A percentile compares a stretch with the other conserved stretches of the same genome.
Conservation (phyloP, 2,797 vertebrate genomes). For the Vireo griseus region DNA sequence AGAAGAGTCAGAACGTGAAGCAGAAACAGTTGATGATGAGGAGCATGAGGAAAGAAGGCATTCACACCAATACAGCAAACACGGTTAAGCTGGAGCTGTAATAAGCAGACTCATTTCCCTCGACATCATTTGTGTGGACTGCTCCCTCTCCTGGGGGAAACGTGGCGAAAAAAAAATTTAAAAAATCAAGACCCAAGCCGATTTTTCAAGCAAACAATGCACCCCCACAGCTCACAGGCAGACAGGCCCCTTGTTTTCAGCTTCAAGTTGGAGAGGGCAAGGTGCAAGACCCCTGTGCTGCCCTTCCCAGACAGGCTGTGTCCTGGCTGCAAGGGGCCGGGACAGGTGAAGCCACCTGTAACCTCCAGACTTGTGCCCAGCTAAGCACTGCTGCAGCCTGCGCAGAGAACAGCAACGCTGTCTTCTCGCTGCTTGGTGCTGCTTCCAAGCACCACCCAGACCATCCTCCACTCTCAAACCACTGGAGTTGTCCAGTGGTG, state of each 20-base stretch:
- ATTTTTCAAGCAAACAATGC: neutral
- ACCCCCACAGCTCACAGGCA: neutral
- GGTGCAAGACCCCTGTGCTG: neutral
- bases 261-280: neutral
- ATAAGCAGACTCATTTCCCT: neutral
- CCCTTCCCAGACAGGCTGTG: neutral
- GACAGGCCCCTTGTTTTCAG: neutral
- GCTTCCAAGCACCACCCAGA: neutral
- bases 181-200: neutral
- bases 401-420: neutral
- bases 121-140: neutral
- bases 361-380: fast-evolving
- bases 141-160: conserved; percentile 14
- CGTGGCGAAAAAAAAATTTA: neutral
- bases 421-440: neutral
- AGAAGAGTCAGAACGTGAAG: neutral
- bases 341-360: neutral
- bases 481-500: fast-evolving
- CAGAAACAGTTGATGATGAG: neutral
- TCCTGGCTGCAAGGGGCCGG: neutral
- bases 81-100: neutral
- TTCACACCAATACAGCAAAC: neutral
- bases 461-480: neutral
- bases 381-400: neutral
- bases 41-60: neutral